Conservation (phyloP, 1,140 invertebrate species). For the Ooceraea biroi region DNA sequence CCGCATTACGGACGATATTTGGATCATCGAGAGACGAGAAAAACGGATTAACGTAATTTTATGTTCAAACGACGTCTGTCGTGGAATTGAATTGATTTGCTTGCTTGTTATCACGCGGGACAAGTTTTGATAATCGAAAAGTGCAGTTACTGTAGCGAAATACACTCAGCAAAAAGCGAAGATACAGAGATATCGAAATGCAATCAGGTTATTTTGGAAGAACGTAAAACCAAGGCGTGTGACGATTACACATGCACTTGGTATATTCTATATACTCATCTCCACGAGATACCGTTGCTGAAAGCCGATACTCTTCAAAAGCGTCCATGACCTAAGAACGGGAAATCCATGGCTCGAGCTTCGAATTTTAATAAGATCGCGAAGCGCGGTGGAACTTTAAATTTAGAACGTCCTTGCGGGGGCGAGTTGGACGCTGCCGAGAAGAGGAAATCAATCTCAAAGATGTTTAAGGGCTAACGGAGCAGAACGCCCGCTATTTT, state of each 20-base stretch:
- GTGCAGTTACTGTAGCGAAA: too few relatives aligned
- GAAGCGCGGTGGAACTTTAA: slow-evolving; percentile 13
- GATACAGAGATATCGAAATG: too few relatives aligned
- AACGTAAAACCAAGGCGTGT: neutral
- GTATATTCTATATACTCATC: neutral
- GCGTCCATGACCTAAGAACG: slow-evolving; percentile 18
- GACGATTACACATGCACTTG: neutral
- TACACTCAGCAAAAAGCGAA: too few relatives aligned
- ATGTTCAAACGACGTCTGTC: too few relatives aligned
- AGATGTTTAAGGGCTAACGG: neutral
- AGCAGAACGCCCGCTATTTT: slow-evolving; percentile 8
- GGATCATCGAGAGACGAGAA: neutral
- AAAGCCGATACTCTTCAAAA: neutral
- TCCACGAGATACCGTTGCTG: neutral
- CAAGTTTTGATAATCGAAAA: too few relatives aligned
- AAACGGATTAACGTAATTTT: neutral
- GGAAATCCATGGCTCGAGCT: neutral
- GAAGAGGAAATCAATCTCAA: slow-evolving; percentile 7
- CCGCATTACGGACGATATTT: neutral
- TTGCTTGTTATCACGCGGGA: neutral
- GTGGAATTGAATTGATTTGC: neutral
- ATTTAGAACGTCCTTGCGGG: slow-evolving; percentile 39
- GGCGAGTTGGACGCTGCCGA: neutral
- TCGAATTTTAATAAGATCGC: slow-evolving; percentile 1
- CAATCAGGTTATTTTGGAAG: neutral